phyloP scores from a whole-genome alignment of 2,113 vertebrate species.

The Phaethon lepturus region DNA sequence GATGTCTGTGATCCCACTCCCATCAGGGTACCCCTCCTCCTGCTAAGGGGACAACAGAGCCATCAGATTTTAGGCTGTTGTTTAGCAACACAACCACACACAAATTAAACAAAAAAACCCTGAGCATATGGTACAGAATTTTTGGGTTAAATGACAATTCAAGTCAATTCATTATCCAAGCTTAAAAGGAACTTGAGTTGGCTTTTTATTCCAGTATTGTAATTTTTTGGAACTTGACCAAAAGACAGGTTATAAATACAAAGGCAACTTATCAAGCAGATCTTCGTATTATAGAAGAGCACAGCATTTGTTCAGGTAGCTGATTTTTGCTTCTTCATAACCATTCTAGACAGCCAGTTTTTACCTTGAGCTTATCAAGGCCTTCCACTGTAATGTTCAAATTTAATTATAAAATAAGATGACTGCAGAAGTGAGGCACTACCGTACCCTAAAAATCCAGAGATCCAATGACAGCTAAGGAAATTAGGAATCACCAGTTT shows the following conservation, averaged over 20 bases:
- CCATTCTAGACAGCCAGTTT: background rate
- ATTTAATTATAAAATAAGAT: background rate
- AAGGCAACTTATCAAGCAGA: background rate
- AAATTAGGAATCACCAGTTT: background rate
- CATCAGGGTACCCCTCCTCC: background rate
- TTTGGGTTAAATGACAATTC: background rate
- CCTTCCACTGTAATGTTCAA: background rate
- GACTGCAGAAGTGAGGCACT: background rate
- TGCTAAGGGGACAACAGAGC: background rate
- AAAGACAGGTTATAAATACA: background rate
- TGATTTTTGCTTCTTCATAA: background rate
- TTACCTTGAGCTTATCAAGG: background rate
- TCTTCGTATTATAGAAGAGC: background rate
- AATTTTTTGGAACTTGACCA: background rate
- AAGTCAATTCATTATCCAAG: background rate
- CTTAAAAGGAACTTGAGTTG: background rate
- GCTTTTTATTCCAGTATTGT: background rate
- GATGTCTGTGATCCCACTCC: background rate
- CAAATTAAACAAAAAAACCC: background rate
- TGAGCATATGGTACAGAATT: background rate
- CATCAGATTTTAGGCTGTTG: background rate
- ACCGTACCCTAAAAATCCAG: background rate
- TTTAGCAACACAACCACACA: background rate
- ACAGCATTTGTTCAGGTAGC: background rate
- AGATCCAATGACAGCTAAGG: background rate